Evolutionary conservation across 2,797 vertebrate genomes (phyloP), one percentile per base, ranked within the genome.

Genomic region (Sebastes kiyomatsui): DNA sequence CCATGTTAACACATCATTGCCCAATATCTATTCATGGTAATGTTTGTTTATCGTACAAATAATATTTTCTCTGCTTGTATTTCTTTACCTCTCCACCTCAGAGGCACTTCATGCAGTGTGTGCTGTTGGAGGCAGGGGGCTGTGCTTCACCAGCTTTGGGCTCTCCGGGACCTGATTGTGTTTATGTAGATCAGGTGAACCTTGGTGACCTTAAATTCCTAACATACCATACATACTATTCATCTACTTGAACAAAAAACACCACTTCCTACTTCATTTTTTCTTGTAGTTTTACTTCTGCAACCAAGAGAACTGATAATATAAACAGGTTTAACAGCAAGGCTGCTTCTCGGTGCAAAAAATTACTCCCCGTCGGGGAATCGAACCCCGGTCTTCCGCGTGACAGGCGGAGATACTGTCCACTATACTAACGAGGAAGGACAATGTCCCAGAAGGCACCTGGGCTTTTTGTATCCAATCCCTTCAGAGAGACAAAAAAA

Each of bases 91-190:
- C n/a, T 90, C 3, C 84, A 73, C 76, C 79, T n/a, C 91, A 99
- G 98, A 97, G 96, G 69, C 96, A 98, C 85, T 98, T 97, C 55
- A 94, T 99, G 95, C 93, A 99, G 90, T 98, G 97, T 91, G 97
- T 98, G 38, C 92, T 99, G 84, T 91, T 99, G 78, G 98, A 99
- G 91, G 97, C 97, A 2, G 97, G 97, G 12, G 97, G 98, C 2
- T 98, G 97, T 70, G 93, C 98, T 1, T 97, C 97, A 9, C 94
- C 94, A 55, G 96, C 97, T 59, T 14, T 93, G 76, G 97, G 96
- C 54, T 96, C 95, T 85, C 97, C 97, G 8, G 97, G 98, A 65
- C 99, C 99, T 0, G 98, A 99, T 54, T 98, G 95, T 59, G 95
- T 99, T 32, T 99, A 99, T 1, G 96, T 99, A 14, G 98, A 99